Conservation (phyloP, 2,888 invertebrate species). For the Eristalis tenax region DNA sequence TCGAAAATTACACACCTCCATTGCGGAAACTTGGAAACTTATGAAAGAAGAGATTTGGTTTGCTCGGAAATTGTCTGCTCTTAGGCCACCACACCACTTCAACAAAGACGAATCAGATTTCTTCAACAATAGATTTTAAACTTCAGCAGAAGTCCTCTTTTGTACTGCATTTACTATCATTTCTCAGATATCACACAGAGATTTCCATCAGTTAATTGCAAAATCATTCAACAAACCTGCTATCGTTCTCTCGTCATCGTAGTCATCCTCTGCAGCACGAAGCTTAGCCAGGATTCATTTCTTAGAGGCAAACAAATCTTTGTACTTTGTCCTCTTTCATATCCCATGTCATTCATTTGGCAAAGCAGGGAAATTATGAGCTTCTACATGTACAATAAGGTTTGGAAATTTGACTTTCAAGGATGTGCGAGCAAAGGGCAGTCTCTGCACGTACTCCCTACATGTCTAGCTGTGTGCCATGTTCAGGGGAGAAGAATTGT, state of each 20-base stretch:
- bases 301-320: conserved; percentile 50
- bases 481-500: conserved; percentile 32
- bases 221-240: conserved; percentile 27
- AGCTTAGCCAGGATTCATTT: conserved; percentile 41
- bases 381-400: conserved; percentile 44
- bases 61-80: conserved; percentile 3
- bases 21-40: not conserved
- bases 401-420: conserved; percentile 60
- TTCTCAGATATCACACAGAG: conserved; percentile 48
- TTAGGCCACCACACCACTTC: conserved; percentile 1
- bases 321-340: conserved; percentile 49
- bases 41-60: not conserved
- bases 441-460: not conserved
- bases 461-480: not conserved
- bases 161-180: conserved; percentile 34
- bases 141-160: conserved; percentile 15
- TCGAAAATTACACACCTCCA: not conserved
- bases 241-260: not conserved
- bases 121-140: conserved; percentile 28
- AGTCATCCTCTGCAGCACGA: conserved; percentile 7
- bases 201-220: conserved; percentile 67
- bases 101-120: conserved; percentile 38
- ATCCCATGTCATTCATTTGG: conserved; percentile 52
- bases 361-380: conserved; percentile 57
- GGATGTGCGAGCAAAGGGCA: conserved; percentile 40